phyloP scores from a whole-genome alignment of 1,140 invertebrate species.

The Octopus bimaculoides region DNA sequence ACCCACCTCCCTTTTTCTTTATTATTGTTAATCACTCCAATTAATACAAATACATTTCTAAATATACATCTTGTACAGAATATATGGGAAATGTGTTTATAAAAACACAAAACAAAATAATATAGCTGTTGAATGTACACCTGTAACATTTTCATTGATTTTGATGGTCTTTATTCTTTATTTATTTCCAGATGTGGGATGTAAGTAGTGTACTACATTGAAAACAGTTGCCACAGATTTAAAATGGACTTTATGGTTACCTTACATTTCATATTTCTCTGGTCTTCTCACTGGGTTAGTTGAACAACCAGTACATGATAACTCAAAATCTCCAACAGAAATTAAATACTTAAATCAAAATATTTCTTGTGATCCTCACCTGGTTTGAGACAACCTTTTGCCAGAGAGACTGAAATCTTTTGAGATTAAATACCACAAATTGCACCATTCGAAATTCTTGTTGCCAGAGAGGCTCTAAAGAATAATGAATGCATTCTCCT shows the following conservation, averaged over 20 bases:
- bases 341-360: neutral
- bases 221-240: constrained; percentile 9
- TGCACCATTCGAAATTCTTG: no score
- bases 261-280: neutral
- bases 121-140: no score
- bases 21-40: neutral
- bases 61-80: constrained; percentile 14
- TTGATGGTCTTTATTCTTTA: constrained; percentile 38
- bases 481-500: no score
- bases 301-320: neutral
- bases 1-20: neutral
- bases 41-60: neutral
- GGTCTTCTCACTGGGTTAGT: no score
- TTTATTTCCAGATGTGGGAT: constrained; percentile 59
- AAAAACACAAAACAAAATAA: neutral
- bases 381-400: no score
- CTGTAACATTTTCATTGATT: neutral
- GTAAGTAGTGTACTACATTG: constrained; percentile 48
- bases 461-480: no score
- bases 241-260: neutral
- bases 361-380: neutral
- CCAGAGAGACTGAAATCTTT: no score
- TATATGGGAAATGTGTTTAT: constrained; percentile 3
- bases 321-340: neutral
- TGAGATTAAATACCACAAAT: no score